These are phyloP conservation scores for Fulica atra DNA, from an alignment of 2,113 vertebrate genomes.

Conservation along the genomic window DNA sequence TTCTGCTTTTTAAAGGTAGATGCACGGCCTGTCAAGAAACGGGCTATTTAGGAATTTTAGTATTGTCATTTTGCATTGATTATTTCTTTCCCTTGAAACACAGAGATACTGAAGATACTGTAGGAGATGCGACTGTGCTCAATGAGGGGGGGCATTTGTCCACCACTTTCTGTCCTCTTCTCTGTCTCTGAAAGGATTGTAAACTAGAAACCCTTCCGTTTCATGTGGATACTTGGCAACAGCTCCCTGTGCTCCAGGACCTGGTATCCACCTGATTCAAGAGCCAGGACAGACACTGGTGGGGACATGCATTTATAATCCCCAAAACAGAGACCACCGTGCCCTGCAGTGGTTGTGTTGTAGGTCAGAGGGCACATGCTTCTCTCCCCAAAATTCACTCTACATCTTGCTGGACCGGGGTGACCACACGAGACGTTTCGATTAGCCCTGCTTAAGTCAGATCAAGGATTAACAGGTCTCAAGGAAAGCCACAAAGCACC, in stretches of 20 bases:
- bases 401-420: background rate
- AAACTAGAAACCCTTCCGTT: background rate
- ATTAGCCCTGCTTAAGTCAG: background rate
- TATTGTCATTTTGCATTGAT: background rate
- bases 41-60: background rate
- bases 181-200: background rate
- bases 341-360: background rate
- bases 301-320: background rate
- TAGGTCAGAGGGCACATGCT: background rate
- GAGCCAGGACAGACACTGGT: background rate
- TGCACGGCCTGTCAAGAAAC: background rate
- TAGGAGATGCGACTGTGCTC: background rate
- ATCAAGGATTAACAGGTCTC: background rate
- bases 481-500: background rate
- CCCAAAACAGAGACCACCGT: accelerated
- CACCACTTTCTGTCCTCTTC: background rate
- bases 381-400: background rate
- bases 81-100: background rate
- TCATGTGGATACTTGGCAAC: accelerated
- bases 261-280: background rate
- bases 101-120: background rate
- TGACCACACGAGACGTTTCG: background rate
- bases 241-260: background rate
- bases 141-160: background rate
- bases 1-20: background rate